A percentile compares a stretch with the other conserved stretches of the same genome.
Evolutionary conservation across 2,797 vertebrate species (phyloP).

Genomic region (Sebastiscus tertius): DNA sequence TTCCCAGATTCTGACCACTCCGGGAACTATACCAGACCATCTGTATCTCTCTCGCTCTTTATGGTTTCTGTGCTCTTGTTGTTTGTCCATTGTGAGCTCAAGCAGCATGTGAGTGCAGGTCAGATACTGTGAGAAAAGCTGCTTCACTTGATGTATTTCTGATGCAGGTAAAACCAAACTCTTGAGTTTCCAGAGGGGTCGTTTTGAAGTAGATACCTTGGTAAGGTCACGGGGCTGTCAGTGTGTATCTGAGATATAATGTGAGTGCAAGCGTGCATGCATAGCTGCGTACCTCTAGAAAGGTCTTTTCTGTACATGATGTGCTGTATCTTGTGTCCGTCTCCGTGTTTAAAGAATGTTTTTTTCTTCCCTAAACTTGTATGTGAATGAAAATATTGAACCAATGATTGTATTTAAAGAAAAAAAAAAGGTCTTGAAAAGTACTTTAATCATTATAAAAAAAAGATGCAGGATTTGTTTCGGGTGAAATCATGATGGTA

Average conservation of each 20-base stretch:
- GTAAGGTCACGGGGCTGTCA: not conserved
- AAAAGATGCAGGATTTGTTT: not conserved
- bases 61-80: constrained; percentile 38
- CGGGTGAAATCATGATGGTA: not conserved
- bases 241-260: not conserved
- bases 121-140: constrained; percentile 4
- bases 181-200: not conserved
- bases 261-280: constrained; percentile 37
- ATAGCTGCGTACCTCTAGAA: constrained; percentile 24
- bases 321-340: constrained; percentile 48
- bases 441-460: constrained; percentile 27
- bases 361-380: constrained; percentile 35
- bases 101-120: constrained; percentile 24
- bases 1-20: constrained; percentile 31
- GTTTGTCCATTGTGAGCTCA: constrained; percentile 36
- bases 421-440: constrained; percentile 23
- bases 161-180: constrained; percentile 5
- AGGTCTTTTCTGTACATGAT: constrained; percentile 15
- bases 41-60: constrained; percentile 16
- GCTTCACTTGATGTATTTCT: not conserved
- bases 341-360: constrained; percentile 54
- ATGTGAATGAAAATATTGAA: constrained; percentile 66
- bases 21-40: constrained; percentile 52
- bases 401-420: constrained; percentile 73
- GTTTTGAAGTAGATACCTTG: not conserved